Evolutionary conservation across 2,888 invertebrate genomes (phyloP), one percentile per base, ranked within the genome.

Genomic region (Oxystoma pomonae): DNA sequence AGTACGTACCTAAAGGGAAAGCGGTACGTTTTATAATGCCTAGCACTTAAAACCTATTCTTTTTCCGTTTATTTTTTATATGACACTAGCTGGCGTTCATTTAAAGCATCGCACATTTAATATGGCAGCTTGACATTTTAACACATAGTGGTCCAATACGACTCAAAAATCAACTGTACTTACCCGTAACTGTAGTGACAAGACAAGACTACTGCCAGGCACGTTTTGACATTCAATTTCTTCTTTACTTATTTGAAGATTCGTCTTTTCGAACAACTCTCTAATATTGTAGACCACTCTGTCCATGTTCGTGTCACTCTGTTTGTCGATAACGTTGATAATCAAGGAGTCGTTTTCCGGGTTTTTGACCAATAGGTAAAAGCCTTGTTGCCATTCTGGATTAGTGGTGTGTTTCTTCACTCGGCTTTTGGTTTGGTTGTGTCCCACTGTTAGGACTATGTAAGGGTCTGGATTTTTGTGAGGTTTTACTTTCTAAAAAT

Each of bases 361-460:
- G 81, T 96, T 92, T 71, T 87, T 86, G 1, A 97, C 90, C 51
- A 97, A 85, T 82, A 96, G 94, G 1, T 92, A 90, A 79, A 96
- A 94, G 12, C 94, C 94, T 76, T 94, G 91, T 80, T 97, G 96
- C 87, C 91, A 98, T 57, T 93, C 89, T 0, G 97, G 97, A 74
- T 92, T 90, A 70, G 89, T 90, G 0, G 92, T 94, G 69, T 93
- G 86, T 82, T 88, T 84, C 71, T 88, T 87, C 20, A 89, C 87
- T 16, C 83, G 83, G 0, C 90, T 88, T 76, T 88, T 88, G 74
- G 89, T 86, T 0, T 72, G 87, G 72, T 87, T 87, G 74, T 89
- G 89, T 61, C 93, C 93, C 5, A 96, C 84, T 3, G 87, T 87
- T 69, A 95, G 83, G 5, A 87, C 85, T 16, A 92, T 84, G 77